Evolutionary conservation across 2,888 invertebrate species (phyloP), one percentile per base, ranked within the genome.

Genomic region (Parelbella ahira): DNA sequence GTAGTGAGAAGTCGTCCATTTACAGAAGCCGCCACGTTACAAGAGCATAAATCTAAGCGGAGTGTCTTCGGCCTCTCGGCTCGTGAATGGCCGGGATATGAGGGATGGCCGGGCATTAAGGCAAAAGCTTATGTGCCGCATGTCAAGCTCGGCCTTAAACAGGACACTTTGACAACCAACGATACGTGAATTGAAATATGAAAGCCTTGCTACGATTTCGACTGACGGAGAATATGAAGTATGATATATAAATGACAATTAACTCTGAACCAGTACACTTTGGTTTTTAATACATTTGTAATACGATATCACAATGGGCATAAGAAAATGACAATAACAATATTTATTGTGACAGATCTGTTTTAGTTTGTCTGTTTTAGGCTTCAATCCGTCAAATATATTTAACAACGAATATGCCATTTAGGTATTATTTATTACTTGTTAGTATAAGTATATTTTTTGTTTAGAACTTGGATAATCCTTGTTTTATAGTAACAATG

Each of bases 141-240:
- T 70, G 66, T 76, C 77, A 58, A 46, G 51, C 57, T 48, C 58
- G 45, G 58, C 61, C 59, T 67, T 67, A 67, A 67, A 71, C 69
- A 60, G 60, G 66, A 73, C 75, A 64, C 76, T 76, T 80, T 82
- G 84, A 86, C 86, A 83, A 75, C 72, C 65, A 51, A 63, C 69
- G 74, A 79, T 82, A 77, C 69, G 58, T 64, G 69, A 75, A 78
- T 78, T 84, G 81, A 84, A 77, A 78, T 86, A 84, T 86, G 74
- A 72, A 70, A 68, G 60, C 63, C 57, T 59, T 62, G 66, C 64
- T 60, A 61, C 56, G 54, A 56, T 43, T 34, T 66, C 68, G 68
- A 62, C 60, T 48, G 49, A 52, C 51, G 52, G 45, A 39, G 47
- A 51, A 27, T 32, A 39, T 39, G 39, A 25, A 30, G 45, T 46